These are phyloP conservation scores for Sakesphorus luctuosus DNA, from an alignment of 2,113 vertebrate genomes.

Conservation along the genomic window DNA sequence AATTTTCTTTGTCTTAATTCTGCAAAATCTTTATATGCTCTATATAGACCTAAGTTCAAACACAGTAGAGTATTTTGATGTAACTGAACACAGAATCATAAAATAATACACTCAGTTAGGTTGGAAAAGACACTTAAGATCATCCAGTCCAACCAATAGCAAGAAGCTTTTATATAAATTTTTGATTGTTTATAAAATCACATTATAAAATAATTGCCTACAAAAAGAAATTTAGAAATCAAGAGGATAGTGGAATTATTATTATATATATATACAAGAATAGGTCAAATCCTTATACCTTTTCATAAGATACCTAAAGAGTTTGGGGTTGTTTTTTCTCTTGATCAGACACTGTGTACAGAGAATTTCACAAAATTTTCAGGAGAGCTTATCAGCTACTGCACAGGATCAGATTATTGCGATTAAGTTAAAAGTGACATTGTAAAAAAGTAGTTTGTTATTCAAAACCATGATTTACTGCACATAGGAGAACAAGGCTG, in stretches of 20 bases:
- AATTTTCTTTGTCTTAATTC: neutral
- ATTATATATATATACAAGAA: neutral
- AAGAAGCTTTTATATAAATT: neutral
- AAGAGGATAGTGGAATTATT: neutral
- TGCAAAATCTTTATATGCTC: neutral
- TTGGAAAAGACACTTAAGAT: neutral
- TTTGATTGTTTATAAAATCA: neutral
- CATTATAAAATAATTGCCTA: neutral
- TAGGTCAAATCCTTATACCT: neutral
- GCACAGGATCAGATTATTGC: neutral
- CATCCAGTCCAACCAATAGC: neutral
- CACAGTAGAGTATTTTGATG: neutral
- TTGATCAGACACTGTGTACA: neutral
- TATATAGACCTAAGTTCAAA: neutral
- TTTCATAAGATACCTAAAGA: neutral
- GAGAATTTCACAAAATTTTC: neutral
- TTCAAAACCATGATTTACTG: neutral
- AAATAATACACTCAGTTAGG: neutral
- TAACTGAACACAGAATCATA: neutral
- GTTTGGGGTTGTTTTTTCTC: accelerated
- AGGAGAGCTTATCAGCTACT: neutral
- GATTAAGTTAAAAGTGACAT: neutral
- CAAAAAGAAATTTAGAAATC: neutral
- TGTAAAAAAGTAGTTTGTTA: neutral
- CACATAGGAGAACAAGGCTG: neutral